phyloP scores from a whole-genome alignment of 2,113 vertebrate genomes.

The Cyprinodon tularosa region DNA sequence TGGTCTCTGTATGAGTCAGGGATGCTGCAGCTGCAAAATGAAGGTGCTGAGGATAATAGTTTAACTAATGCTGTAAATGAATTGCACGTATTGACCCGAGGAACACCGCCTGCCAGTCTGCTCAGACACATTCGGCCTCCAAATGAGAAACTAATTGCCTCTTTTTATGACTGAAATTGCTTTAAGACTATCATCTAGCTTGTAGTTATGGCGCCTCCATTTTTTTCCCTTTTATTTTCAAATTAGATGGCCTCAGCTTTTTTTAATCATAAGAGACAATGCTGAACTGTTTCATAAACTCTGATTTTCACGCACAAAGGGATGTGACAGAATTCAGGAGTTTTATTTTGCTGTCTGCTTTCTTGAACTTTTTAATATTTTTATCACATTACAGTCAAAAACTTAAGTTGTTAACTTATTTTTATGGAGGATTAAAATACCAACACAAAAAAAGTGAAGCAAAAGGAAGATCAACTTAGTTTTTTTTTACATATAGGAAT shows the following conservation, averaged over 20 bases:
- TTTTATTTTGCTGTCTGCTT: neutral
- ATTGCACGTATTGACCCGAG: constrained; percentile 59
- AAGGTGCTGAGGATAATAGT: constrained; percentile 17
- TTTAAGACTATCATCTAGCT: neutral
- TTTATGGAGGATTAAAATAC: neutral
- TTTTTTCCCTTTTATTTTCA: neutral
- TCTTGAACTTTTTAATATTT: too few species aligned
- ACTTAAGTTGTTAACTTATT: too few species aligned
- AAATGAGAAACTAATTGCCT: neutral
- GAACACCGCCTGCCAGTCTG: neutral
- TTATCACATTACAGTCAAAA: neutral
- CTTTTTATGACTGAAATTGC: neutral
- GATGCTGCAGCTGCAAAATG: neutral
- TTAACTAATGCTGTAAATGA: constrained; percentile 50
- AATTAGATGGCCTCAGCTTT: constrained; percentile 10
- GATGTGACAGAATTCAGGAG: neutral
- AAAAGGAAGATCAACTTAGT: neutral
- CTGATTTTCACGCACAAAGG: neutral
- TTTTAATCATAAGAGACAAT: constrained; percentile 6
- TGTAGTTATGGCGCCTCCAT: neutral
- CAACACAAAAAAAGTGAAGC: neutral
- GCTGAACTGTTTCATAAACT: neutral
- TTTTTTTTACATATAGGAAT: neutral
- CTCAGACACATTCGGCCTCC: neutral
- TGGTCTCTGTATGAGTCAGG: neutral